Base-by-base conservation (phyloP, 2,888 invertebrate species). In the Drosophila algonquin region DNA sequence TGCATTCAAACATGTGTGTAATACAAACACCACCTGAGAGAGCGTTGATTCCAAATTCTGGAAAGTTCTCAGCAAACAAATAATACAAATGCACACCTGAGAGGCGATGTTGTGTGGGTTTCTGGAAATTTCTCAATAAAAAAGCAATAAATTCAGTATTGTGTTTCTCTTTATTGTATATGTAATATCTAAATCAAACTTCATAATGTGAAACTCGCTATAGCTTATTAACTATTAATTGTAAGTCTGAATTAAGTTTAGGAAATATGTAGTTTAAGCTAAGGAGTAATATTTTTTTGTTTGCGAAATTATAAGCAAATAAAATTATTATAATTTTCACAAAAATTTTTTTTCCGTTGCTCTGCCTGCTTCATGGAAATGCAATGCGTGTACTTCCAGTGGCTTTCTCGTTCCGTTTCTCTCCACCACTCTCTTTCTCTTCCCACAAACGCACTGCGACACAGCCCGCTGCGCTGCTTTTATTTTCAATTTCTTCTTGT, bases 231-330 rank as follows among this genome's bases (percentile, higher is more conserved):
- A 67, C 61, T 82, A 85, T 73, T 73, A 86, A 73, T 85, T 77
- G 64, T 79, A 85, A 81, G 88, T 87, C 88, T 73, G 86, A 79
- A 79, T 84, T 81, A 77, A 82, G 68, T 63, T 79, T 81, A 79
- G 73, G 80, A 75, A 81, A 64, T 65, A 67, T 64, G 62, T 63
- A 73, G 61, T 64, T 64, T 40, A 57, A 64, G 73, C 73, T 72
- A 61, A 48, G 40, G 40, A 62, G 55, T 62, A 68, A 63, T 54
- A 5, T 58, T 67, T 75, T 63, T 63, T 75, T 69, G 54, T 58
- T 67, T 77, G 71, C 75, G 70, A 67, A 60, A 47, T 62, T 74
- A 77, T 77, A 74, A 73, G 63, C 63, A 24, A 61, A 53, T 70
- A 77, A 69, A 77, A 77, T 59, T 64, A 73, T 77, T 77, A 77